phyloP scores from a whole-genome alignment of 2,113 vertebrate genomes.

The Myiopsitta monachus region DNA sequence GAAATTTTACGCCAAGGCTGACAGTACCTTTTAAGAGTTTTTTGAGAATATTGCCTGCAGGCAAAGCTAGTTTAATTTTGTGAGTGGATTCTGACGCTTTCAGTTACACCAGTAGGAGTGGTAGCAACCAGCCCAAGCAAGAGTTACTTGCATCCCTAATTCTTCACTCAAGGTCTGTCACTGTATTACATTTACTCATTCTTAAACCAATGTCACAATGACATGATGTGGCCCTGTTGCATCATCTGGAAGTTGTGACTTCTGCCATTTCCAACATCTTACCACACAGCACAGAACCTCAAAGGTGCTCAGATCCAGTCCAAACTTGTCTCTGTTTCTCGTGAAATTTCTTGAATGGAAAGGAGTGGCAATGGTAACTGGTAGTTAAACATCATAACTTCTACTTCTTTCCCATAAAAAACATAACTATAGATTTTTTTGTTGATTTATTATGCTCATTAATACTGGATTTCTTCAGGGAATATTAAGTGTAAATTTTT shows the following conservation, averaged over 20 bases:
- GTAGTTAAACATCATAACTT: background rate
- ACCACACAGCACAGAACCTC: background rate
- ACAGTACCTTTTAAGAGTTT: background rate
- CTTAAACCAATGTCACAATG: background rate
- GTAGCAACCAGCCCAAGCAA: accelerated
- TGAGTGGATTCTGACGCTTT: background rate
- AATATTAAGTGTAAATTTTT: background rate
- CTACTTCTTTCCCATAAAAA: background rate
- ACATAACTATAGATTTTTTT: background rate
- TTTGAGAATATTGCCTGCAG: background rate
- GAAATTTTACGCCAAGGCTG: background rate
- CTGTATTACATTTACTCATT: background rate
- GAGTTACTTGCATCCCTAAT: background rate
- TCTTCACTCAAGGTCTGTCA: background rate
- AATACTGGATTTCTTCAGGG: background rate
- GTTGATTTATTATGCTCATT: background rate
- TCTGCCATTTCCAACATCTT: background rate
- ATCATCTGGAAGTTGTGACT: background rate
- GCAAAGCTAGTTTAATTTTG: background rate
- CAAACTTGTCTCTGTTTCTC: background rate
- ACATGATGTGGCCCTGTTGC: accelerated
- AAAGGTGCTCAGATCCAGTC: background rate
- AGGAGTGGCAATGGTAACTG: background rate
- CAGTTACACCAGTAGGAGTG: background rate
- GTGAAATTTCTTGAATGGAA: background rate